Evolutionary conservation across 2,113 vertebrate species (phyloP), one percentile per base, ranked within the genome.

Genomic region (Actenoides lindsayi): DNA sequence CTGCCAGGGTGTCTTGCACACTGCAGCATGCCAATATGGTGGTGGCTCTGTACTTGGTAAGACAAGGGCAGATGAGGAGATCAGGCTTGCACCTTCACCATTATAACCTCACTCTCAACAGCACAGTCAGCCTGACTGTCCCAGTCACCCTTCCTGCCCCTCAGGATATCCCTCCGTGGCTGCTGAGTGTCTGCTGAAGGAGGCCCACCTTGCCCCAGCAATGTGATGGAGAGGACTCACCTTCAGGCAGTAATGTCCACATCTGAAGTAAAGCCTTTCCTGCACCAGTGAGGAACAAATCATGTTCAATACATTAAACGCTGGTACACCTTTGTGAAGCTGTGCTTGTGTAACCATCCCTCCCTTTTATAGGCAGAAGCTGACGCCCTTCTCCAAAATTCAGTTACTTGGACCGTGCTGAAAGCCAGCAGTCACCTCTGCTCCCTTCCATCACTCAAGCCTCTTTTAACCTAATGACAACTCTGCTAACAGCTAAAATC

Each of bases 401-500:
- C 89, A 68, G 69, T 82, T 88, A 93, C 69, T 54, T 76, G 74
- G 71, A 67, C 53, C 51, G 48, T 71, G 83, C 65, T 85, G 65
- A 69, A 48, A 96, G 83, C 53, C 83, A 92, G 65, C n/a, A 89
- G 41, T 70, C 74, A 85, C 93, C 93, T 90, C 85, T 70, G 85
- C n/a, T 63, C 82, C 83, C 51, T 46, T 48, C 39, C 79, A 96
- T 92, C 6, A 0, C 79, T 96, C 83, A 93, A 93, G 37, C 62
- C 41, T 76, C 79, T 85, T 92, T 93, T 96, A 88, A 96, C 93
- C 82, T 96, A 92, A 90, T 83, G 91, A 88, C 91, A 93, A 71
- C 67, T 76, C 65, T 93, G 79, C 82, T 88, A 96, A 94, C 62
- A 85, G 89, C 75, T 81, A 93, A 93, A 96, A 96, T 93, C 94